A percentile compares a stretch with the other conserved stretches of the same genome.
Conservation (phyloP, 2,888 invertebrate genomes). For the Cataglyphis livida region DNA sequence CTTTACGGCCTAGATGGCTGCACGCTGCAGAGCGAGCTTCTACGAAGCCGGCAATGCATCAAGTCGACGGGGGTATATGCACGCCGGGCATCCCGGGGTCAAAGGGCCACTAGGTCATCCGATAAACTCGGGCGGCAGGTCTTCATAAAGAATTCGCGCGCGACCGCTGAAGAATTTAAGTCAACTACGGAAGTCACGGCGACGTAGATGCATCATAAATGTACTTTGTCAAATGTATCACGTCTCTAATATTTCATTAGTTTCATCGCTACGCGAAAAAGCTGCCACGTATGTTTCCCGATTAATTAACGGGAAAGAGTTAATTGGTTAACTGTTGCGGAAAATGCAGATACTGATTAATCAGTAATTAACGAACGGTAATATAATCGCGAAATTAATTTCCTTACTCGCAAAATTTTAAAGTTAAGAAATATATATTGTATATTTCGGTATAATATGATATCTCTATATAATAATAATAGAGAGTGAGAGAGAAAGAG, state of each 20-base stretch:
- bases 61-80: slow-evolving; percentile 38
- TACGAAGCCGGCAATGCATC: slow-evolving; percentile 23
- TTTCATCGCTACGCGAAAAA: background rate
- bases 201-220: slow-evolving; percentile 32
- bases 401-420: background rate
- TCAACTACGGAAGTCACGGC: slow-evolving; percentile 1
- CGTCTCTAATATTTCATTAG: background rate
- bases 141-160: slow-evolving; percentile 36
- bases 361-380: slow-evolving; percentile 15
- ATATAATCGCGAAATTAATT: slow-evolving; percentile 13
- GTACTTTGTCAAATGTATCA: background rate
- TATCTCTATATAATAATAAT: background rate
- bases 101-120: slow-evolving; percentile 61
- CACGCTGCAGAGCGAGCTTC: slow-evolving; percentile 63
- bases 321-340: slow-evolving; percentile 10
- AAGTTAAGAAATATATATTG: background rate
- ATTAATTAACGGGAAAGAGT: slow-evolving; percentile 28
- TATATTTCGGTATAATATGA: background rate
- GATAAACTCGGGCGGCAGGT: slow-evolving; percentile 51
- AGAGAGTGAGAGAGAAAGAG: background rate
- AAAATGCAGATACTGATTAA: slow-evolving; percentile 8
- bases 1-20: slow-evolving; percentile 74
- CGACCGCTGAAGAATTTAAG: slow-evolving; percentile 29
- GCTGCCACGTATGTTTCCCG: background rate
- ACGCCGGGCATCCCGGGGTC: slow-evolving; percentile 45